These are phyloP conservation scores for Drosophila parabipectinata DNA, from an alignment of 1,140 invertebrate species.

Conservation along the genomic window DNA sequence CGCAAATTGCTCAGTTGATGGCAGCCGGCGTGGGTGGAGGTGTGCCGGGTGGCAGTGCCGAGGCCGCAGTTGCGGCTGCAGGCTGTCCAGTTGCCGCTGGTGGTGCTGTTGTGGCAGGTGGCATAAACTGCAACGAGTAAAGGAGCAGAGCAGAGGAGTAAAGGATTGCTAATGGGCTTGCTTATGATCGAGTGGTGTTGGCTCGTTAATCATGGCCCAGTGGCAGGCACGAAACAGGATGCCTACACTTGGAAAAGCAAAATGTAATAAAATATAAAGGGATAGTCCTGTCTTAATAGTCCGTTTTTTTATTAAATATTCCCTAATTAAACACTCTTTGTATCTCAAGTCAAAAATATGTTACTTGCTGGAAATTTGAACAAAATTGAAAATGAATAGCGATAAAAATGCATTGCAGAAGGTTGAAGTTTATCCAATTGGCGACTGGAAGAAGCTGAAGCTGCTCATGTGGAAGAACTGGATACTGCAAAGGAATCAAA, in stretches of 20 bases:
- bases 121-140: slow-evolving; percentile 79
- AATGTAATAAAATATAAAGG: neutral
- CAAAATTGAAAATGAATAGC: slow-evolving; percentile 8
- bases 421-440: slow-evolving; percentile 6
- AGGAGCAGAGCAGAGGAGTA: slow-evolving; percentile 6
- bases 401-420: neutral
- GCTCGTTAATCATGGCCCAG: slow-evolving; percentile 20
- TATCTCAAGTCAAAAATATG: neutral
- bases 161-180: slow-evolving; percentile 41
- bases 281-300: no score
- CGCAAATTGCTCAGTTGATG: slow-evolving; percentile 86
- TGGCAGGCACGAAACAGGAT: neutral
- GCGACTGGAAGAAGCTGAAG: slow-evolving; percentile 32
- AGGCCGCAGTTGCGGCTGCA: slow-evolving; percentile 88
- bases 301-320: neutral
- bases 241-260: neutral
- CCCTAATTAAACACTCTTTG: neutral
- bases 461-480: slow-evolving; percentile 51
- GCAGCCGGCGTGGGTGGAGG: slow-evolving; percentile 86
- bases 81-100: slow-evolving; percentile 86
- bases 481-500: slow-evolving; percentile 42
- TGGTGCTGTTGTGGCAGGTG: slow-evolving; percentile 84
- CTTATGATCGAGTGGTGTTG: slow-evolving; percentile 22
- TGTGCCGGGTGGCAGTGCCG: slow-evolving; percentile 87
- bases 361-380: neutral